Conservation (phyloP, 2,113 vertebrate species). For the Crotalus viridis region DNA sequence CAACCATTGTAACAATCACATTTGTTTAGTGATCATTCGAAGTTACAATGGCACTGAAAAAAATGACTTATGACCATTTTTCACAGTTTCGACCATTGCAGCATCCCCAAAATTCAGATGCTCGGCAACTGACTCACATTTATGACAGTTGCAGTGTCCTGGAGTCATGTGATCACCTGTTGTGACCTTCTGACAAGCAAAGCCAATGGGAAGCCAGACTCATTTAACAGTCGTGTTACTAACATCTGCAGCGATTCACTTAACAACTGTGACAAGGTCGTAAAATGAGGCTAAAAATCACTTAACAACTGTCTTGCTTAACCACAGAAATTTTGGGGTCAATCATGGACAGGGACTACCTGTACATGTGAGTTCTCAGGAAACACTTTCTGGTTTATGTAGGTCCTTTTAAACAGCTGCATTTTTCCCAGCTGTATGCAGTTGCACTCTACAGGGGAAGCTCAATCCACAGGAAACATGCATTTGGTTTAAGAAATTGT, state of each 20-base stretch:
- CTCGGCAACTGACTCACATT: not conserved
- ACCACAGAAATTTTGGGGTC: not conserved
- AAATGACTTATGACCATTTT: not conserved
- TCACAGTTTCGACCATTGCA: not conserved
- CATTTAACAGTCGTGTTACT: not conserved
- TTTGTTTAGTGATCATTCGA: not conserved
- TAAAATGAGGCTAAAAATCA: not conserved
- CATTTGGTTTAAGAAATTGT: not conserved
- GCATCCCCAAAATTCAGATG: not conserved
- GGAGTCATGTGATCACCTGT: not conserved
- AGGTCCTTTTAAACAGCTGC: not conserved
- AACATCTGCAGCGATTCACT: not conserved
- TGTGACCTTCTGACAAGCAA: not conserved
- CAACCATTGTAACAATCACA: too few species aligned
- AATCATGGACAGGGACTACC: not conserved
- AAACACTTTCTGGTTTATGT: not conserved
- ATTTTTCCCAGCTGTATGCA: not conserved
- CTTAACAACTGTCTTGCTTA: not conserved
- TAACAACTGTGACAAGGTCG: not conserved
- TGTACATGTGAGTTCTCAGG: not conserved
- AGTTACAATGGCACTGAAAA: not conserved
- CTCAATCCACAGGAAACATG: not conserved
- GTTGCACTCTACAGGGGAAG: not conserved
- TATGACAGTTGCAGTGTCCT: not conserved
- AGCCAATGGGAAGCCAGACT: not conserved